Evolutionary conservation across 2,888 invertebrate species (phyloP).

Genomic region (Xanthia togata): DNA sequence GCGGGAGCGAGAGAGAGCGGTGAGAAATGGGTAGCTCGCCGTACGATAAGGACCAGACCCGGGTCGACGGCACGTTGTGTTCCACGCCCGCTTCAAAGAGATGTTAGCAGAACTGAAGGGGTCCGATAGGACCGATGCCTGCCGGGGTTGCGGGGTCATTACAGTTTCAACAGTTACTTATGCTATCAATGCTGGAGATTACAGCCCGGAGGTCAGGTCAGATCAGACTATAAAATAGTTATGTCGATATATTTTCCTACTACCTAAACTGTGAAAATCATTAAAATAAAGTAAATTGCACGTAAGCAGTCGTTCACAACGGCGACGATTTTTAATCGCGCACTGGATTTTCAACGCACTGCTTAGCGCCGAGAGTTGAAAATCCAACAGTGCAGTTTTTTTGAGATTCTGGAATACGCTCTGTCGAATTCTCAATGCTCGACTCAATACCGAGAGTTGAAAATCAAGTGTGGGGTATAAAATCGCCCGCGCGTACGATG

Average conservation of each 20-base stretch:
- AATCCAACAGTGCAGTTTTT: too few relatives aligned
- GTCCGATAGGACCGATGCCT: too few relatives aligned
- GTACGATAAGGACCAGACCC: too few relatives aligned
- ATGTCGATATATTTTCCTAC: constrained; percentile 31
- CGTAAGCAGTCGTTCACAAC: background rate
- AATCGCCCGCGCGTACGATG: background rate
- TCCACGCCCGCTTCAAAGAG: too few relatives aligned
- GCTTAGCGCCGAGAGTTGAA: too few relatives aligned
- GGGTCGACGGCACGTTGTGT: too few relatives aligned
- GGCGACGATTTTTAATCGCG: background rate
- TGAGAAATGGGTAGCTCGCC: too few relatives aligned
- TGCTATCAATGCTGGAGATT: constrained; percentile 27
- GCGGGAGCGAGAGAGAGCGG: too few relatives aligned
- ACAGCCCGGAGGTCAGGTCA: constrained; percentile 43
- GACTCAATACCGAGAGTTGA: background rate
- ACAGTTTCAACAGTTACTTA: constrained; percentile 2
- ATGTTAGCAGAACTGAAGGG: too few relatives aligned
- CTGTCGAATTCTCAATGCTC: background rate
- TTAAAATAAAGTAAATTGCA: constrained; percentile 35
- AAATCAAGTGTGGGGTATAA: background rate
- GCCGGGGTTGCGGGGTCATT: too few relatives aligned
- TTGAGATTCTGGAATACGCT: too few relatives aligned
- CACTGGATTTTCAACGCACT: background rate
- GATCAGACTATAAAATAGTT: constrained; percentile 27
- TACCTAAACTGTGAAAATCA: constrained; percentile 28